Evolutionary conservation across 2,797 vertebrate genomes (phyloP).

Genomic region (Platalea minor): DNA sequence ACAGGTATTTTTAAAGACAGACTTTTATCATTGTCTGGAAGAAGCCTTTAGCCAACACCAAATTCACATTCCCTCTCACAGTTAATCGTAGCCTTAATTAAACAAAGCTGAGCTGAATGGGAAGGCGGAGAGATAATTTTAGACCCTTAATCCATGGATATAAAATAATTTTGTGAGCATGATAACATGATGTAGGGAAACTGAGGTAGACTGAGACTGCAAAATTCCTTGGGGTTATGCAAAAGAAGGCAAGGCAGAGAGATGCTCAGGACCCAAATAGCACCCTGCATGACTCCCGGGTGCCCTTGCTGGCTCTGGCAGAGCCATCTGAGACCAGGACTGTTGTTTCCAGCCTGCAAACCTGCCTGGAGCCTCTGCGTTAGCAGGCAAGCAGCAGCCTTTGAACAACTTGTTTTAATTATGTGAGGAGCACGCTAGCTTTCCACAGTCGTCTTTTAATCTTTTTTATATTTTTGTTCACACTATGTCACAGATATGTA

Average conservation of each 20-base stretch:
- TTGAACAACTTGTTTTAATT: conserved; percentile 48
- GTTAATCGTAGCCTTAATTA: conserved; percentile 5
- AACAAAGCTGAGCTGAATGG: background rate
- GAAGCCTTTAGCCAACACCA: background rate
- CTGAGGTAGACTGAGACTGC: background rate
- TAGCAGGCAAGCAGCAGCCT: conserved; percentile 18
- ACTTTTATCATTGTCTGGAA: background rate
- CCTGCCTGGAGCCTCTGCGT: background rate
- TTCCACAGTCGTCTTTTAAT: conserved; percentile 45
- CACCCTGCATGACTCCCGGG: accelerated
- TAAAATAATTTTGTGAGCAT: background rate
- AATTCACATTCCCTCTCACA: background rate
- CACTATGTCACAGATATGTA: conserved; percentile 14
- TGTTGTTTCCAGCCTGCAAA: background rate
- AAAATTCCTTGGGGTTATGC: background rate
- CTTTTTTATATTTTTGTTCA: conserved; percentile 51
- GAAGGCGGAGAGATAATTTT: background rate
- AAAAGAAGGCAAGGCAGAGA: background rate
- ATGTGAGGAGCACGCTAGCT: conserved; percentile 54
- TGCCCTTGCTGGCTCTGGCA: background rate
- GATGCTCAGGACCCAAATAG: background rate
- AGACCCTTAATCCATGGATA: background rate
- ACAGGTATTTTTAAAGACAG: background rate
- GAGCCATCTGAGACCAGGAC: background rate
- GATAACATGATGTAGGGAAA: background rate